Conservation (phyloP, 2,113 vertebrate species). For the Tonatia bakeri region DNA sequence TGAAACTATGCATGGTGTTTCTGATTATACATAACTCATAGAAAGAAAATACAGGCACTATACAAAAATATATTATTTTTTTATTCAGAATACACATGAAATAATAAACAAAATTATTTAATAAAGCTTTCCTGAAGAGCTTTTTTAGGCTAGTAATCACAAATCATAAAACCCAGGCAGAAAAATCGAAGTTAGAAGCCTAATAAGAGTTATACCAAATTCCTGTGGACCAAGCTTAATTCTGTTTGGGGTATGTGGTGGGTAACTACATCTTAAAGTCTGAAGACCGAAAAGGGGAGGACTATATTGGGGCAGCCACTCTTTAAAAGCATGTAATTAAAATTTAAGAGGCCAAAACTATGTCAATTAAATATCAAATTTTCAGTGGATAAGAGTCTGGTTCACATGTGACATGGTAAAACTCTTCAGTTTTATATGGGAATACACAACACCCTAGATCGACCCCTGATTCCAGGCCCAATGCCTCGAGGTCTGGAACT, state of each 20-base stretch:
- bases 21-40: constrained; percentile 51
- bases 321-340: neutral
- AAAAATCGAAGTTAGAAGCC: neutral
- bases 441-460: neutral
- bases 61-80: neutral
- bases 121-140: neutral
- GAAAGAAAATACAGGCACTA: constrained; percentile 24
- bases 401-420: neutral
- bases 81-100: neutral
- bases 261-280: neutral
- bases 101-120: neutral
- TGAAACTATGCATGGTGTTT: neutral
- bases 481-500: neutral
- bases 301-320: neutral
- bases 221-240: neutral
- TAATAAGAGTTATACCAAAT: neutral
- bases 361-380: neutral
- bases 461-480: neutral
- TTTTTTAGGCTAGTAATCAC: neutral
- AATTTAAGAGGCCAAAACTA: neutral
- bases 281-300: neutral
- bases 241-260: neutral
- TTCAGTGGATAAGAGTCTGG: neutral
- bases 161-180: neutral
- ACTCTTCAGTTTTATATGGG: neutral